Conservation (phyloP, 1,140 invertebrate genomes). For the Lordiphosa mommai region DNA sequence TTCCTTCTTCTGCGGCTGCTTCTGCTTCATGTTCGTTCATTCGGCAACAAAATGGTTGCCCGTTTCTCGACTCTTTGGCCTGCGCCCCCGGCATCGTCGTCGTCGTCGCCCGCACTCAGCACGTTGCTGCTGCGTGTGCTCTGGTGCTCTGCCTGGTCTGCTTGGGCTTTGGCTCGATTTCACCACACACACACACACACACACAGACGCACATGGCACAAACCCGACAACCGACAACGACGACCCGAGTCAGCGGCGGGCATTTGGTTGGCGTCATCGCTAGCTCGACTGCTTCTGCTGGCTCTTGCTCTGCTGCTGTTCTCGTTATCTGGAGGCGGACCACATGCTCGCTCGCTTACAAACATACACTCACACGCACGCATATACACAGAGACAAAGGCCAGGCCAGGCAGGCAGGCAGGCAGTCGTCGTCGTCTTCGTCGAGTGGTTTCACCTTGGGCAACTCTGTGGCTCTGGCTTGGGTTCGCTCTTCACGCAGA, state of each 20-base stretch:
- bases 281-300: conserved; percentile 55
- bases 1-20: too few relatives aligned
- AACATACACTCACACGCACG: conserved; percentile 19
- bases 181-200: conserved; percentile 34
- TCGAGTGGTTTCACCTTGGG: conserved; percentile 57
- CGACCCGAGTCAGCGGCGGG: conserved; percentile 35
- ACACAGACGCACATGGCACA: conserved; percentile 5
- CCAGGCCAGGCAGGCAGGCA: conserved; percentile 17
- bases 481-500: conserved; percentile 19
- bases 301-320: conserved; percentile 37
- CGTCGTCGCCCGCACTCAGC: conserved; percentile 33
- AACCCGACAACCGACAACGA: conserved; percentile 16
- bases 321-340: conserved; percentile 73
- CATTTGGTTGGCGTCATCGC: conserved; percentile 69
- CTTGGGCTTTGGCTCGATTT: conserved; percentile 74
- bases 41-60: conserved; percentile 54
- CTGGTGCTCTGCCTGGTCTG: conserved; percentile 38
- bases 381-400: conserved; percentile 34
- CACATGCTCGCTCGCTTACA: conserved; percentile 42
- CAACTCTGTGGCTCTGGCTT: conserved; percentile 7
- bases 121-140: conserved; percentile 57
- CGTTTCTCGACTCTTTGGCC: conserved; percentile 24
- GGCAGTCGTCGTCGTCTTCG: conserved; percentile 19
- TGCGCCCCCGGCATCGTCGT: conserved; percentile 58
- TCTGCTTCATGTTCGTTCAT: neutral